Evolutionary conservation across 1,140 invertebrate species (phyloP).

Genomic region (Cotesia glomerata): DNA sequence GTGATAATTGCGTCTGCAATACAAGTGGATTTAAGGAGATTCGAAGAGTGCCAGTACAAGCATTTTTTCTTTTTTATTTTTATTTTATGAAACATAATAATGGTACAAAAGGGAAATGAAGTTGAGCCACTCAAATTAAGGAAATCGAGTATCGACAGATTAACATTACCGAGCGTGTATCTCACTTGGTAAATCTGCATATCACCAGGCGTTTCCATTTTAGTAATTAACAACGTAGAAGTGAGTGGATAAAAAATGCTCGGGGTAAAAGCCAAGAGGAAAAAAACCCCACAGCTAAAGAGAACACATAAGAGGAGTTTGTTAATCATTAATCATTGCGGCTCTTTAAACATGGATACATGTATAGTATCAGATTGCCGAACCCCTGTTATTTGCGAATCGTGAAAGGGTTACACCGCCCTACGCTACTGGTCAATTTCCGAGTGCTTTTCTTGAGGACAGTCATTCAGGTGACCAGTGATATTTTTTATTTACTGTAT

Average conservation of each 20-base stretch:
- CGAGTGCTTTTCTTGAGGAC: constrained; percentile 29
- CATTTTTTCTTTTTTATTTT: too few relatives aligned
- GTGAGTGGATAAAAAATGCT: background rate
- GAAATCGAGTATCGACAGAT: background rate
- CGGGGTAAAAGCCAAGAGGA: constrained; percentile 28
- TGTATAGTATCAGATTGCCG: constrained; percentile 36
- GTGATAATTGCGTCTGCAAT: too few relatives aligned
- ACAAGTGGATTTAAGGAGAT: too few relatives aligned
- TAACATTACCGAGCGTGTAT: constrained; percentile 9
- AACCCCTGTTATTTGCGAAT: constrained; percentile 20
- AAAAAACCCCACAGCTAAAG: constrained; percentile 29
- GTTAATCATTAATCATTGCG: constrained; percentile 42
- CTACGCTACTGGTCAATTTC: constrained; percentile 33
- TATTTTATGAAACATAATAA: too few relatives aligned
- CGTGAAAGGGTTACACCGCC: constrained; percentile 17
- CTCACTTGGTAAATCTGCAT: constrained; percentile 41
- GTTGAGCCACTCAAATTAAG: background rate
- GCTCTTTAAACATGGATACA: constrained; percentile 27
- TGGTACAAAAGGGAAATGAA: background rate
- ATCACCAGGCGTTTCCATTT: constrained; percentile 41
- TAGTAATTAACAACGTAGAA: constrained; percentile 41
- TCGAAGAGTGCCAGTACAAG: too few relatives aligned
- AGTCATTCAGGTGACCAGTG: constrained; percentile 18
- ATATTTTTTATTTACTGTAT: background rate
- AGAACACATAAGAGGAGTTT: background rate